These are phyloP conservation scores for Pangasius macronema DNA, from an alignment of 2,797 vertebrate species.

Conservation along the genomic window DNA sequence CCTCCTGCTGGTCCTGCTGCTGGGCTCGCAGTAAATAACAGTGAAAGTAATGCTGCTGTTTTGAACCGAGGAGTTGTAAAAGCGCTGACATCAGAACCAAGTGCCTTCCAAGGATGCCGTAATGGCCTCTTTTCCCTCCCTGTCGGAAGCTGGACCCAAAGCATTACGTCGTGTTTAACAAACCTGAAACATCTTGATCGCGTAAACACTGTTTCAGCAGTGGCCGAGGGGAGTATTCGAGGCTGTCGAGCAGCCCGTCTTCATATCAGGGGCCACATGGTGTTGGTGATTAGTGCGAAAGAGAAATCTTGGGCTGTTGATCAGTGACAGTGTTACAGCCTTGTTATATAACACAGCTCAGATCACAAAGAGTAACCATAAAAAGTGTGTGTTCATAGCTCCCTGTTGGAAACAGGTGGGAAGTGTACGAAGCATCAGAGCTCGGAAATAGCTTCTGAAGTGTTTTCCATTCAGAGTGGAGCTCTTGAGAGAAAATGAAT, in stretches of 20 bases:
- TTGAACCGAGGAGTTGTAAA: slow-evolving; percentile 63
- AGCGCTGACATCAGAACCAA: slow-evolving; percentile 70
- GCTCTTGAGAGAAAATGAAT: background rate
- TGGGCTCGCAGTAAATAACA: slow-evolving; percentile 58
- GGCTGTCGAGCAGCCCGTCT: background rate
- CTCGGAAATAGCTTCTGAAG: slow-evolving; percentile 2
- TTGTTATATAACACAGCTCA: slow-evolving; percentile 2
- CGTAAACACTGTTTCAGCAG: slow-evolving; percentile 17
- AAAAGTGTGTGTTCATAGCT: background rate
- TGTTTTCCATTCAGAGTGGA: slow-evolving; percentile 3
- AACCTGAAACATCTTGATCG: slow-evolving; percentile 38
- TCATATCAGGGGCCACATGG: background rate
- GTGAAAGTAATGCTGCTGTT: slow-evolving; percentile 66
- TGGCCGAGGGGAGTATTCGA: background rate
- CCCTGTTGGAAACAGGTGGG: slow-evolving; percentile 18
- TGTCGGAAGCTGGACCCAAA: slow-evolving; percentile 62
- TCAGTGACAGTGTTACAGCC: background rate
- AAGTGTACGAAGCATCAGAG: background rate
- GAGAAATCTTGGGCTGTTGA: background rate
- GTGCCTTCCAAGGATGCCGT: slow-evolving; percentile 67
- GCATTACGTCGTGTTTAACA: slow-evolving; percentile 68
- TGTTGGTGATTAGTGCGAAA: background rate
- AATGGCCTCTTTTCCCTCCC: slow-evolving; percentile 62
- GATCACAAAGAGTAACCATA: background rate
- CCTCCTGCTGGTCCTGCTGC: slow-evolving; percentile 36